These are phyloP conservation scores for Synodontis membranacea DNA, from an alignment of 2,113 vertebrate species.

Conservation along the genomic window DNA sequence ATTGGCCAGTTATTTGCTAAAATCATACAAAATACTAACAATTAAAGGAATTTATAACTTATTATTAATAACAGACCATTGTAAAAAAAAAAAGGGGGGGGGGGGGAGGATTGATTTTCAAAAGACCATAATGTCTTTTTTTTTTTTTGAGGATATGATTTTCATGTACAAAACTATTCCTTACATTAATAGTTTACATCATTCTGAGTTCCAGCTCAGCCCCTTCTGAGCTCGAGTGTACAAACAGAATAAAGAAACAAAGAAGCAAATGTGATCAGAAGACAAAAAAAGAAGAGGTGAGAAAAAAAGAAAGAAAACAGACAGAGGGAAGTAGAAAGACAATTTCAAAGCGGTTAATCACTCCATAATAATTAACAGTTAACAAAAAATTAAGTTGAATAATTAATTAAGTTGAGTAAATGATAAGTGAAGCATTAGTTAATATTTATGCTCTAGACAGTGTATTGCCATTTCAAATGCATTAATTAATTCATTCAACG, in stretches of 20 bases:
- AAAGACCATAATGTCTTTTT: background rate
- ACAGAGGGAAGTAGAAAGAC: background rate
- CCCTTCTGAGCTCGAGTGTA: background rate
- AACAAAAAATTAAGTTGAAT: too few relatives aligned
- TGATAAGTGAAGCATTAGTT: background rate
- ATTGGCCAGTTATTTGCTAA: background rate
- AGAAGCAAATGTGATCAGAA: background rate
- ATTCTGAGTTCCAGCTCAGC: background rate
- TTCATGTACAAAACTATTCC: background rate
- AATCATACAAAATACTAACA: background rate
- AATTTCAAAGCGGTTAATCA: background rate
- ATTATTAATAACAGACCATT: background rate
- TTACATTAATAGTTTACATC: background rate
- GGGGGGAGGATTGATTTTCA: background rate
- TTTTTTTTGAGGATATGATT: background rate
- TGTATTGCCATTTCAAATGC: background rate
- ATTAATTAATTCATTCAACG: too few relatives aligned
- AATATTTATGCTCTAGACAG: background rate
- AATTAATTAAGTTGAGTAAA: conserved; percentile 1
- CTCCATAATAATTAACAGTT: background rate
- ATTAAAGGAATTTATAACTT: background rate
- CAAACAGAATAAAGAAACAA: conserved; percentile 21
- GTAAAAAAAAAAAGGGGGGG: background rate
- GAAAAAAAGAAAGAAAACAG: background rate
- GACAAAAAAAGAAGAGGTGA: background rate